Base-by-base conservation (phyloP, 2,888 invertebrate genomes). In the Phortica magna region DNA sequence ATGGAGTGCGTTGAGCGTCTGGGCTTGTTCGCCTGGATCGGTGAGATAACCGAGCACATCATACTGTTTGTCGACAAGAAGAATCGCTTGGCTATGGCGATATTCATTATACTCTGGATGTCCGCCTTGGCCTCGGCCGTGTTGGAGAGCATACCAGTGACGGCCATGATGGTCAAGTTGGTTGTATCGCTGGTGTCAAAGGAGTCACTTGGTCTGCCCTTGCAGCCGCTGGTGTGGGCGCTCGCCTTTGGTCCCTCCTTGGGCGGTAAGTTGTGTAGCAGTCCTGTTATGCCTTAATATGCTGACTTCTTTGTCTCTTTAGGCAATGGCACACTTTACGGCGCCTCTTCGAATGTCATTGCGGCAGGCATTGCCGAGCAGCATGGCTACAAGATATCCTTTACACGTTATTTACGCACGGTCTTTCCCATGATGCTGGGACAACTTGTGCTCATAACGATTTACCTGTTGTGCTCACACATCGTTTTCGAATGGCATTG, bases 301-400 rank as follows among this genome's bases (percentile, higher is more conserved):
- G 42, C 17, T 74, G 39, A 59, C 2, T 61, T 17, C 0, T 71
- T 48, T 71, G 1, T 59, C 22, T 3, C 68, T 70, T 6, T 67
- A 96, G 97, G 97, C 76, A 98, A 98, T 92, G 98, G 97, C 39
- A 97, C 98, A 0, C 91, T 98, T 6, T 96, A 98, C 84, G 98
- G 97, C 55, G 96, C 98, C 0, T 97, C 97, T 19, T 96, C 97
- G 0, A 98, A 98, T 91, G 96, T 98, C 12, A 96, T 98, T 1
- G 97, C 97, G 89, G 97, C 97, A 0, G 97, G 98, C 55, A 96
- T 98, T 10, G 97, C 98, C 0, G 97, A 97, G 87, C 97, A 97
- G 84, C 97, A 98, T 91, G 98, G 98, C 7, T 97, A 98, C 91
- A 94, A 95, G 82, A 95, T 98, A 88, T 94, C 95, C 0, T 98